Percentiles rank a stretch among this genome's conserved stretches.
These are phyloP conservation scores for Sialia sialis DNA, from an alignment of 2,113 vertebrate genomes.

Conservation along the genomic window DNA sequence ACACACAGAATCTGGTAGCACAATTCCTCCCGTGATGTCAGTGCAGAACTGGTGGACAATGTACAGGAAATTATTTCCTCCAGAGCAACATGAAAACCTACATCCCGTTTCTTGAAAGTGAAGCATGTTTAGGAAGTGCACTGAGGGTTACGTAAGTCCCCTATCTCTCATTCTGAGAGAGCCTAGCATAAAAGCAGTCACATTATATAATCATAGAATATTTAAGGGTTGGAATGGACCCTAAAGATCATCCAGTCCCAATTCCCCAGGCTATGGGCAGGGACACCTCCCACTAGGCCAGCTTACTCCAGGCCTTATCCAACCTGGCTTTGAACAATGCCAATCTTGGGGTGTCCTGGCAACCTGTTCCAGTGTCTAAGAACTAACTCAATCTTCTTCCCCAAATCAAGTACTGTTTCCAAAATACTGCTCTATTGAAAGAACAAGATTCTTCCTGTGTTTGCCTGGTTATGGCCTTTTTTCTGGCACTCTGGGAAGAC, in stretches of 20 bases:
- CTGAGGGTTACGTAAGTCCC: not conserved
- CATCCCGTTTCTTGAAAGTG: slow-evolving; percentile 26
- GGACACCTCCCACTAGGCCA: not conserved
- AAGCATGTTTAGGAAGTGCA: not conserved
- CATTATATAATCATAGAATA: not conserved
- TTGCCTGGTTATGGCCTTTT: not conserved
- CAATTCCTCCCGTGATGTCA: not conserved
- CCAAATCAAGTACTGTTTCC: not conserved
- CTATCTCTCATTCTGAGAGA: accelerated
- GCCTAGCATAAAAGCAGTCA: not conserved
- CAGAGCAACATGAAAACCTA: not conserved
- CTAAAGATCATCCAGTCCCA: not conserved
- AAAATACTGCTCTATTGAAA: not conserved
- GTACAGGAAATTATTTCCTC: not conserved
- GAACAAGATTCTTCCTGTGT: not conserved
- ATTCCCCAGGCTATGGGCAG: not conserved
- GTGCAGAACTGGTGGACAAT: accelerated
- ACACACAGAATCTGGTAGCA: not conserved
- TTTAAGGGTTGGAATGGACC: not conserved
- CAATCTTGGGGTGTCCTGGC: not conserved
- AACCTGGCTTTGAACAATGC: not conserved
- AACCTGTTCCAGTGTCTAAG: not conserved
- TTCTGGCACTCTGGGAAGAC: not conserved
- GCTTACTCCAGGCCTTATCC: not conserved
- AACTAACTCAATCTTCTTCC: not conserved